Base-by-base conservation (phyloP, 2,113 vertebrate species). In the Conger conger region DNA sequence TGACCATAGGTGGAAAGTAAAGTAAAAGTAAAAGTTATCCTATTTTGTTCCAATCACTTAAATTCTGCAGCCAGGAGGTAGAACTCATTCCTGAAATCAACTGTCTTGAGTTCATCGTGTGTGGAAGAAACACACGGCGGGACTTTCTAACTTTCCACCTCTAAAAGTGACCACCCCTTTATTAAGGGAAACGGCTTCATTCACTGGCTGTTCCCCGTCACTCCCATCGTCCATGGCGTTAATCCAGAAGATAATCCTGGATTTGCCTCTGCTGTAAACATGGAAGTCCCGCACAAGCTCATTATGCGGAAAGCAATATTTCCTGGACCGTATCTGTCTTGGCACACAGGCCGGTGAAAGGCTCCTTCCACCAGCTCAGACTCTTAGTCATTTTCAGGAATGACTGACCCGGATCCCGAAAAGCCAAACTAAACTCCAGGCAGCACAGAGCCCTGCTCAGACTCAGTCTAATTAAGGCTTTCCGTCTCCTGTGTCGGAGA, bases 141-240 rank as follows among this genome's bases (percentile, higher is more conserved):
- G n/a, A n/a, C n/a, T n/a, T n/a, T n/a, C n/a, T n/a, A n/a, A n/a
- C n/a, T n/a, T n/a, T n/a, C n/a, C n/a, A n/a, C n/a, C n/a, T n/a
- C n/a, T n/a, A n/a, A n/a, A n/a, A n/a, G n/a, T 42, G 40, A 42
- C 45, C 45, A 1, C 17, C 73, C 45, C 8, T 18, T 54, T 77
- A 83, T 77, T 33, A 30, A 20, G 37, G 73, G 50, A 84, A 84
- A 36, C 45, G 33, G 73, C 45, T 78, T 84, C 36, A 54, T 78
- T 23, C 16, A 68, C 30, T 37, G 76, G 54, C 7, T 73, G n/a
- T 73, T 73, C 6, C 57, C 57, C 11, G 6, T 0, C 27, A 73
- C 4, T 33, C 27, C 68, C 5, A 9, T 63, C 68, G 30, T 30
- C 2, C 11, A 13, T 73, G 68, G 68, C 68, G 6, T 5, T 73